These are phyloP conservation scores for Ceyx erithaca DNA, from an alignment of 2,797 vertebrate genomes.

Conservation along the genomic window DNA sequence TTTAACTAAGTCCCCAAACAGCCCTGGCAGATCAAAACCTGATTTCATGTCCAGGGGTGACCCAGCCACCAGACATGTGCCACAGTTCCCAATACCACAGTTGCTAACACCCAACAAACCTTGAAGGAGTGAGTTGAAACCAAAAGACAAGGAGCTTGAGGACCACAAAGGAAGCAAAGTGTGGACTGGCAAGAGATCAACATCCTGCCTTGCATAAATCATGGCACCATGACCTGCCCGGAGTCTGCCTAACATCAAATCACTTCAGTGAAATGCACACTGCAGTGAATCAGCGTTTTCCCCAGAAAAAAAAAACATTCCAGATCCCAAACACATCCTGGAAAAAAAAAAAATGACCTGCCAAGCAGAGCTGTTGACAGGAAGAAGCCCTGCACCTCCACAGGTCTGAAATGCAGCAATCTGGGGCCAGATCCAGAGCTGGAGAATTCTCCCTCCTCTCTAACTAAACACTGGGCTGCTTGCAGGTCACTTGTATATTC, in stretches of 20 bases:
- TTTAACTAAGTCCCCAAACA: neutral
- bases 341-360: neutral
- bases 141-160: neutral
- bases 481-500: neutral
- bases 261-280: accelerated
- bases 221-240: neutral
- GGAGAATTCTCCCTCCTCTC: neutral
- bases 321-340: neutral
- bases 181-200: neutral
- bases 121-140: neutral
- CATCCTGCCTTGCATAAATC: neutral
- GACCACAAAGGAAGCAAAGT: neutral
- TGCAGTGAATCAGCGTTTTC: neutral
- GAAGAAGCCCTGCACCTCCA: neutral
- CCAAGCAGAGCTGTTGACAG: neutral
- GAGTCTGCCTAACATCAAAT: accelerated
- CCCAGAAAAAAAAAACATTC: neutral
- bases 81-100: accelerated
- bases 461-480: neutral
- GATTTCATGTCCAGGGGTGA: neutral
- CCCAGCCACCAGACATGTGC: neutral
- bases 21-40: neutral
- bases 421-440: neutral
- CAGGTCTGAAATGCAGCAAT: neutral
- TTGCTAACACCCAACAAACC: neutral